Conservation (phyloP, 2,113 vertebrate species). For the Notarius quadriscutis region DNA sequence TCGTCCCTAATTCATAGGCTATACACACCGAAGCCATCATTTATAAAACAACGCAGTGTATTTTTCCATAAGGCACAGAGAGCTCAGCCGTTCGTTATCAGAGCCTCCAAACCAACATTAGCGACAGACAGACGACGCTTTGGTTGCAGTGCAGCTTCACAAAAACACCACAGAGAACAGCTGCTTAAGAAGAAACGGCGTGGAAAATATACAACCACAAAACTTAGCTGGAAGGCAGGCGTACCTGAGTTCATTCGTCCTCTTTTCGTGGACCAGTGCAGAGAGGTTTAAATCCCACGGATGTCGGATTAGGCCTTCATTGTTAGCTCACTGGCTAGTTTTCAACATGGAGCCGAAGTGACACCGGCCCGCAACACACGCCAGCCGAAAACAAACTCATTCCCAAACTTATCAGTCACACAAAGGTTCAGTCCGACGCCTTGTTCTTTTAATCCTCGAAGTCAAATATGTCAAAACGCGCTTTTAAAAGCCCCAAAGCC, state of each 20-base stretch:
- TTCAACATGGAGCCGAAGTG: constrained; percentile 19
- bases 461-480: background rate
- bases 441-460: background rate
- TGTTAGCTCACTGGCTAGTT: constrained; percentile 47
- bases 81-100: background rate
- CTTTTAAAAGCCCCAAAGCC: background rate
- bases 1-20: background rate
- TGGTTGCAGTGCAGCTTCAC: background rate
- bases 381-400: constrained; percentile 35
- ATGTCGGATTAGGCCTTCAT: constrained; percentile 57
- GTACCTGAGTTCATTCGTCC: constrained; percentile 45
- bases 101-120: background rate
- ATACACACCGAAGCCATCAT: background rate
- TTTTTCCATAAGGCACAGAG: background rate
- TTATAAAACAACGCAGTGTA: background rate
- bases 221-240: no score
- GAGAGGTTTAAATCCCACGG: constrained; percentile 54
- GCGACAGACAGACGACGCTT: background rate
- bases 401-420: constrained; percentile 17
- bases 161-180: background rate
- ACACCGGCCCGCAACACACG: constrained; percentile 41
- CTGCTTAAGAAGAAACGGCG: background rate
- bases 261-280: constrained; percentile 16
- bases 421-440: background rate
- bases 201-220: background rate